A percentile compares a stretch with the other conserved stretches of the same genome.
These are phyloP conservation scores for Fabriciana adippe DNA, from an alignment of 2,888 invertebrate species.

Conservation along the genomic window DNA sequence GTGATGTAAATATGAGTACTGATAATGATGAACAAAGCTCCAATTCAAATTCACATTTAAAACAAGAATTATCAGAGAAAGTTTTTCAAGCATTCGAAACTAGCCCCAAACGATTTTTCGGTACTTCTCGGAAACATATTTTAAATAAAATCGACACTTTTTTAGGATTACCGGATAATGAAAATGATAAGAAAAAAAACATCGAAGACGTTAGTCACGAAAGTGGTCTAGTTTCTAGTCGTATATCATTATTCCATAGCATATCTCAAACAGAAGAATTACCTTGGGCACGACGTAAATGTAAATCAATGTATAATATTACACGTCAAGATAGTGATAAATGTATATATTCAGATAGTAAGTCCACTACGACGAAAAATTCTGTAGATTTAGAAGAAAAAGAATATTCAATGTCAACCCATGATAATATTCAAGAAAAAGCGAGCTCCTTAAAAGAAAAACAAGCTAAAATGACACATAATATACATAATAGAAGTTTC, in stretches of 20 bases:
- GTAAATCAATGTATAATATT: slow-evolving; percentile 64
- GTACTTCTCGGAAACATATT: slow-evolving; percentile 74
- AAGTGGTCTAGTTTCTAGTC: slow-evolving; percentile 75
- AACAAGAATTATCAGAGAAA: slow-evolving; percentile 74
- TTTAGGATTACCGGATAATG: slow-evolving; percentile 60
- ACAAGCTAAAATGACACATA: slow-evolving; percentile 51
- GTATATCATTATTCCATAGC: slow-evolving; percentile 73
- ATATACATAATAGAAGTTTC: slow-evolving; percentile 51
- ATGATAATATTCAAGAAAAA: slow-evolving; percentile 5
- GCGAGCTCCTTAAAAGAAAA: slow-evolving; percentile 52
- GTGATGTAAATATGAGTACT: slow-evolving; percentile 26
- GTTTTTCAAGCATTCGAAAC: slow-evolving; percentile 78
- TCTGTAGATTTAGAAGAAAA: slow-evolving; percentile 8
- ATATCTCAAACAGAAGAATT: slow-evolving; percentile 67
- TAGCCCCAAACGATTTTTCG: slow-evolving; percentile 76
- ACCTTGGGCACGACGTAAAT: slow-evolving; percentile 56
- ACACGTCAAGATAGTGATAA: slow-evolving; percentile 37
- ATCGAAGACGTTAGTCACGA: slow-evolving; percentile 56
- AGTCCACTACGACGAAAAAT: slow-evolving; percentile 12
- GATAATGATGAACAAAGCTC: slow-evolving; percentile 32
- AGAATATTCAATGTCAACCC: slow-evolving; percentile 4
- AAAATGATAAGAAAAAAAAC: slow-evolving; percentile 51
- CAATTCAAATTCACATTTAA: slow-evolving; percentile 41
- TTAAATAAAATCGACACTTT: slow-evolving; percentile 74
- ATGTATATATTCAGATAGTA: slow-evolving; percentile 31